Percentiles rank a stretch among this genome's conserved stretches.
These are phyloP conservation scores for Myotis vivesi DNA, from an alignment of 2,797 vertebrate species.

Conservation along the genomic window DNA sequence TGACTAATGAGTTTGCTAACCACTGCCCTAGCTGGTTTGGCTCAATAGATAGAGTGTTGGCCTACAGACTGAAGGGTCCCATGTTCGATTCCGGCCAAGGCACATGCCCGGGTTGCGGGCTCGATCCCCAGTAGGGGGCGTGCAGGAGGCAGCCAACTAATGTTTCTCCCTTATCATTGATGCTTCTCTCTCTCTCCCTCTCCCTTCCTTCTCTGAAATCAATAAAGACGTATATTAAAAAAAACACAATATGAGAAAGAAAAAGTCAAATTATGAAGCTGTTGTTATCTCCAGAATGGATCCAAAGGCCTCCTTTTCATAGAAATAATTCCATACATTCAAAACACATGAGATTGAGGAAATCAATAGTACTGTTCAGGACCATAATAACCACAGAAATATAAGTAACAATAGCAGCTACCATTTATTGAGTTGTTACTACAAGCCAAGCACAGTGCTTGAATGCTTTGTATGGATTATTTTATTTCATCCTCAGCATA, in stretches of 20 bases:
- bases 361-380: not conserved
- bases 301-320: not conserved
- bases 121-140: too few species aligned
- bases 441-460: not conserved
- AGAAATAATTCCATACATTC: not conserved
- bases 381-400: not conserved
- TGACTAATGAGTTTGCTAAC: too few species aligned
- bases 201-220: too few species aligned
- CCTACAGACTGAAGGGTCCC: too few species aligned
- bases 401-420: not conserved
- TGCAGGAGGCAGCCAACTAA: too few species aligned
- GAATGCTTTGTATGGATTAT: not conserved
- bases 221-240: too few species aligned
- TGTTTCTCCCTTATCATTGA: too few species aligned
- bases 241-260: not conserved
- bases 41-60: too few species aligned
- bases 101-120: too few species aligned
- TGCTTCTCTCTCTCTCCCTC: too few species aligned
- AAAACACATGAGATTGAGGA: not conserved
- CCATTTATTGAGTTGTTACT: not conserved
- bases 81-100: too few species aligned
- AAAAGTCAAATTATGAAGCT: constrained; percentile 15
- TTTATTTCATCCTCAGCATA: not conserved
- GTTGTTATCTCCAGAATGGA: constrained; percentile 1
- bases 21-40: too few species aligned